Percentiles rank a stretch among this genome's conserved stretches.
Evolutionary conservation across 2,797 vertebrate species (phyloP).

Genomic region (Coilia nasus): DNA sequence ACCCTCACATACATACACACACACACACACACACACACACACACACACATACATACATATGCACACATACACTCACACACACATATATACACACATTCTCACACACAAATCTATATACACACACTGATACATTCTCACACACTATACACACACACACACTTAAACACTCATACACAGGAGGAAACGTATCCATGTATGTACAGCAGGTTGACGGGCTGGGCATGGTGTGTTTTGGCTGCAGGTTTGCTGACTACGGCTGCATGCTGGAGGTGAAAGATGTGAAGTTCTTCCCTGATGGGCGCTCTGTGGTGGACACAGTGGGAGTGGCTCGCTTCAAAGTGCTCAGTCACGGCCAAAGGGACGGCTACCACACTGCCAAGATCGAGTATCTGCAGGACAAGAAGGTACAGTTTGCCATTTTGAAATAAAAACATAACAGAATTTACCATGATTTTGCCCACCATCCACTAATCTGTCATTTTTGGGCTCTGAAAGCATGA

Average conservation of each 20-base stretch:
- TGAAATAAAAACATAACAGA: too few species aligned
- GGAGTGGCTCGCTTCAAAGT: conserved; percentile 88
- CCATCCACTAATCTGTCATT: too few species aligned
- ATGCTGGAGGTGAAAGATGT: conserved; percentile 91
- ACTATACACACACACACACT: too few species aligned
- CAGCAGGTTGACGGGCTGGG: background rate
- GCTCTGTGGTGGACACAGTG: conserved; percentile 88
- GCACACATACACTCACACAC: background rate
- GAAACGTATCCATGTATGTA: background rate
- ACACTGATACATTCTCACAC: background rate
- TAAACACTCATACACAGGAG: too few species aligned
- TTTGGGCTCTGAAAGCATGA: too few species aligned
- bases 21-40: background rate
- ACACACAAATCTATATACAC: background rate
- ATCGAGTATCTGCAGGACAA: conserved; percentile 91
- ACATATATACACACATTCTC: background rate
- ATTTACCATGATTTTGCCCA: too few species aligned
- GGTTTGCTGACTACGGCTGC: conserved; percentile 90
- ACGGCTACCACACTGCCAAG: conserved; percentile 92
- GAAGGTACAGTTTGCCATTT: conserved; percentile 80
- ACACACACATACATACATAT: background rate
- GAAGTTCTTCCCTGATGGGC: conserved; percentile 91
- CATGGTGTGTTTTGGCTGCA: conserved; percentile 46
- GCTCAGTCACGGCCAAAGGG: conserved; percentile 86
- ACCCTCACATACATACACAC: background rate